Evolutionary conservation across 2,113 vertebrate species (phyloP), one percentile per base, ranked within the genome.

Genomic region (Galbula dea): DNA sequence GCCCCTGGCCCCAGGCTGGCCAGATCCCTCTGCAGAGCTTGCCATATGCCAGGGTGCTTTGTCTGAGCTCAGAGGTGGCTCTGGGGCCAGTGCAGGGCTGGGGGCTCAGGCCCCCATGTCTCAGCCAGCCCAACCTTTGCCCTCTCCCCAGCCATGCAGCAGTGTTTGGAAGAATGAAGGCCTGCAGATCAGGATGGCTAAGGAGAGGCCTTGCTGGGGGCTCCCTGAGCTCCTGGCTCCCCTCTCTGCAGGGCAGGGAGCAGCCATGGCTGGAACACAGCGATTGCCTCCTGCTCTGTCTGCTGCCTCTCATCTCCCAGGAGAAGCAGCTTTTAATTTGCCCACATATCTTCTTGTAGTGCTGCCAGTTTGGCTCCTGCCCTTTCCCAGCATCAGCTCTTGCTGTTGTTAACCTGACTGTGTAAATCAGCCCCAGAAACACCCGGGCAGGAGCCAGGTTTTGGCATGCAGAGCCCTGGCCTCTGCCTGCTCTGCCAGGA

Each of bases 321-420:
- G 76, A 37, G 59, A 48, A 43, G 39, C 5, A 0, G 1, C 59
- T 82, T 58, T 72, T 41, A 14, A 27, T 73, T 55, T 37, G 21
- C 54, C 32, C 3, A 0, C 4, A 8, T 27, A 6, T 55, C 58
- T 26, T 21, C 57, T 26, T 16, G 63, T 29, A 6, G 32, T 4
- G 1, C 63, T 65, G 39, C 59, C 75, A 52, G n/a, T 2, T 41
- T 10, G 23, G 41, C 65, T 62, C 41, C 27, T 2, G 0, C 32
- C 34, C 41, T 37, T 29, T 27, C 9, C 58, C 45, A 4, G 0
- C 12, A 8, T 15, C 0, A 2, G 15, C 58, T 22, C 1, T 29
- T 0, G 8, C 32, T 43, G 19, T 10, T 3, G 4, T 32, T 41
- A 45, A 34, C 65, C 36, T 7, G 22, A 22, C 62, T 8, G 62